Base-by-base conservation (phyloP, 2,888 invertebrate species). In the Limenitis camilla region DNA sequence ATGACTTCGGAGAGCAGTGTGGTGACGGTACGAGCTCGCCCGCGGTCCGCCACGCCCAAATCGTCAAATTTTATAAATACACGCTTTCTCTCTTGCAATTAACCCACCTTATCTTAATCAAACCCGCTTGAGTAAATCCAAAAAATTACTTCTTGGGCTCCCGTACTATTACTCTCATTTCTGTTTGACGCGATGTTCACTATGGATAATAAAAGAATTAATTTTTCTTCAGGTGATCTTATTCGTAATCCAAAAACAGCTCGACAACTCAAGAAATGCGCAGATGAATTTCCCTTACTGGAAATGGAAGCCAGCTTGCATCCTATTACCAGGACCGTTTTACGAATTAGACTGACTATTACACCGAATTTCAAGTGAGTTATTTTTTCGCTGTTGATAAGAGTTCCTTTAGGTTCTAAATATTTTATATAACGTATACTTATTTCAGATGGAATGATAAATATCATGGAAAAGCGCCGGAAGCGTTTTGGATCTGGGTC, bases 401-500 rank as follows among this genome's bases (percentile, higher is more conserved):
- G n/a, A 9, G 5, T 36, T n/a, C 9, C 6, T n/a, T 10, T 36
- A 10, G 2, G 3, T 19, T 19, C 3, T 19, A 19, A 19, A 19
- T 19, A 19, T 19, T 19, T 19, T 19, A 19, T 36, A 6, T 36
- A 36, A 9, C 1, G n/a, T 36, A 1, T 6, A n/a, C n/a, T 36
- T 6, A 28, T 56, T 56, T 40, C 33, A 92, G 90, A 56, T 98
- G 98, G 98, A 96, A 95, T 67, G 96, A 97, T 72, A 92, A 90
- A 63, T 90, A 97, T 42, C 97, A 98, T 71, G 96, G 97, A 0
- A 93, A 93, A 76, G 92, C 92, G 0, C 91, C 94, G 0, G 96
- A 98, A 77, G 92, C 95, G 0, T 99, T 97, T 80, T 99, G 97
- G 95, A 91, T 99, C 55, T 98, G 99, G 97, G 94, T 99, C 31